These are phyloP conservation scores for Jaculus jaculus DNA, from an alignment of 2,113 vertebrate species.

Conservation along the genomic window DNA sequence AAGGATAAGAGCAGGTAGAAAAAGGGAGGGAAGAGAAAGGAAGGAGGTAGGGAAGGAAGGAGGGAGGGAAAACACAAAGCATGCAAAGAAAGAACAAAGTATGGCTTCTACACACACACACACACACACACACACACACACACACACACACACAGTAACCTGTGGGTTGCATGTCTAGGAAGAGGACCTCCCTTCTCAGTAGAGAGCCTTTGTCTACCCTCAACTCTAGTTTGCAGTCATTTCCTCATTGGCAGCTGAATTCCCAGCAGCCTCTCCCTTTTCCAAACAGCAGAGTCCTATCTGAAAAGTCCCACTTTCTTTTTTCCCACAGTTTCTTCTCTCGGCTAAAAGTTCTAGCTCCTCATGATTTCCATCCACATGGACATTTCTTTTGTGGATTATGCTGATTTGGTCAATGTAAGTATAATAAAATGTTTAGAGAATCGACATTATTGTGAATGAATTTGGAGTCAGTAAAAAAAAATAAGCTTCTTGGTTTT, in stretches of 20 bases:
- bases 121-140: fast-evolving
- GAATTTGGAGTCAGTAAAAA: background rate
- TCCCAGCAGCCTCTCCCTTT: background rate
- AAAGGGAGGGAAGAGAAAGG: background rate
- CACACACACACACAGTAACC: background rate
- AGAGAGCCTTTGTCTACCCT: background rate
- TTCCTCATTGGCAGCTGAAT: background rate
- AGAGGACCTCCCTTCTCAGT: background rate
- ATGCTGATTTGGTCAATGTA: background rate
- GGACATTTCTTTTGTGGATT: background rate
- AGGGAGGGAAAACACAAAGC: background rate
- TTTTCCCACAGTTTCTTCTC: background rate
- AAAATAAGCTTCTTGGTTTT: background rate
- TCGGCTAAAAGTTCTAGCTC: background rate
- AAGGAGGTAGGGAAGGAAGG: background rate
- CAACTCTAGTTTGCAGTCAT: background rate
- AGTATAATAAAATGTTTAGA: background rate
- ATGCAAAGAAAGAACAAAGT: background rate
- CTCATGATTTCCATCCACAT: background rate
- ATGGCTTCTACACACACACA: background rate
- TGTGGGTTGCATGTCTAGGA: background rate
- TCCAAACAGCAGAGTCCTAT: too few species aligned
- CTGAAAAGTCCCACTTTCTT: background rate
- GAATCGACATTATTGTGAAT: background rate
- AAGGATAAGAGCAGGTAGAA: background rate